Percentiles rank a stretch among this genome's conserved stretches.
Conservation (phyloP, 2,888 invertebrate species). For the Platycheirus albimanus region DNA sequence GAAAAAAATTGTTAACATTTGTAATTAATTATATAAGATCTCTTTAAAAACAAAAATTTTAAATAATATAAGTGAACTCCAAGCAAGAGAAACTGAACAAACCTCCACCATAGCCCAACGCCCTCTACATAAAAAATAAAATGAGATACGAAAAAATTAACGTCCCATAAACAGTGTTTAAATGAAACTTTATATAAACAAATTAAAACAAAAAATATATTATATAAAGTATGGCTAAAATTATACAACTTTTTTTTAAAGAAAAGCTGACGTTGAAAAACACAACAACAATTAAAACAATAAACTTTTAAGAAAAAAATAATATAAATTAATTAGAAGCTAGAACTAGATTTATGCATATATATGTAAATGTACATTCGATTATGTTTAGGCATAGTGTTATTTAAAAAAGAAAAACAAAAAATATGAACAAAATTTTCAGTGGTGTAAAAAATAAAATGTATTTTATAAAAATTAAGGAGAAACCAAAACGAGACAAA, state of each 20-base stretch:
- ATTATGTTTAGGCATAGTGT: constrained; percentile 19
- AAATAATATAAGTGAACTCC: constrained; percentile 30
- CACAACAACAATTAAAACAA: constrained; percentile 26
- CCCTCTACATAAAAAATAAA: constrained; percentile 46
- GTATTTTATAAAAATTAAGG: constrained; percentile 15
- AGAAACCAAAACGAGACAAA: constrained; percentile 9
- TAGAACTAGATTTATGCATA: constrained; percentile 25
- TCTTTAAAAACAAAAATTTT: constrained; percentile 39
- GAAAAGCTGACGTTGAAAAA: constrained; percentile 44
- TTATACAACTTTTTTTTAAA: constrained; percentile 50
- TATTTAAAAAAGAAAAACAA: constrained; percentile 18
- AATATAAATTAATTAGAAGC: constrained; percentile 16
- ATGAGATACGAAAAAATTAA: constrained; percentile 47
- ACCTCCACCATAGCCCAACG: constrained; percentile 72
- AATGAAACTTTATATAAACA: constrained; percentile 48
- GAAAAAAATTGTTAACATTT: constrained; percentile 62
- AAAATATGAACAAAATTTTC: constrained; percentile 15
- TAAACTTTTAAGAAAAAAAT: constrained; percentile 26
- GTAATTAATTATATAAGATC: constrained; percentile 69
- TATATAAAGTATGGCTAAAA: constrained; percentile 40
- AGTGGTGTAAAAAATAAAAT: constrained; percentile 35
- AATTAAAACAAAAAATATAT: constrained; percentile 33
- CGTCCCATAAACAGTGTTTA: constrained; percentile 65
- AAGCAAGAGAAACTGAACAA: constrained; percentile 55
- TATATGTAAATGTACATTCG: constrained; percentile 8